Percentiles rank a stretch among this genome's conserved stretches.
Conservation (phyloP, 2,113 vertebrate species). For the Pitta sordida region DNA sequence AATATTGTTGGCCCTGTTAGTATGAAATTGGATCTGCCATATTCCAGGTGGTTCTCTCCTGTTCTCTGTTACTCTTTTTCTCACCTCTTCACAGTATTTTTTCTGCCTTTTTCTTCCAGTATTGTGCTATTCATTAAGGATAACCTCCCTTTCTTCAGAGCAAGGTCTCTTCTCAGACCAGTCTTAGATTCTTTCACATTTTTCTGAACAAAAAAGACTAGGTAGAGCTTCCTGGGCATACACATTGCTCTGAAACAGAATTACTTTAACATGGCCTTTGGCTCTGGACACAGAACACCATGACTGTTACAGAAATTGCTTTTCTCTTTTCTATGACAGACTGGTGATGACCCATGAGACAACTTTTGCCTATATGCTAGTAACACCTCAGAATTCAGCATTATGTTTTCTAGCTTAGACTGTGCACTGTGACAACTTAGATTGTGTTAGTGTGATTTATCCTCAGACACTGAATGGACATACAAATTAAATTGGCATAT, state of each 20-base stretch:
- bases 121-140: neutral
- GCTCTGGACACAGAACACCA: neutral
- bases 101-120: neutral
- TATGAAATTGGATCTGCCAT: neutral
- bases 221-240: neutral
- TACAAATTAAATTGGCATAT: neutral
- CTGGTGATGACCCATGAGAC: neutral
- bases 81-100: neutral
- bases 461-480: neutral
- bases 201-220: neutral
- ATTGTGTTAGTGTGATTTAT: neutral
- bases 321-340: neutral
- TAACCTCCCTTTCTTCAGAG: neutral
- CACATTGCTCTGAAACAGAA: neutral
- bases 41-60: neutral
- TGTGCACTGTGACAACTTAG: neutral
- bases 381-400: neutral
- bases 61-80: neutral
- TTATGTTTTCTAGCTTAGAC: neutral
- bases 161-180: neutral
- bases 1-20: neutral
- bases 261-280: neutral
- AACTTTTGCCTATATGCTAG: neutral
- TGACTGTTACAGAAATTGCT: neutral
- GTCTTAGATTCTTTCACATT: neutral